Evolutionary conservation across 2,888 invertebrate species (phyloP), one percentile per base, ranked within the genome.

Genomic region (Hyposoter dolosus): DNA sequence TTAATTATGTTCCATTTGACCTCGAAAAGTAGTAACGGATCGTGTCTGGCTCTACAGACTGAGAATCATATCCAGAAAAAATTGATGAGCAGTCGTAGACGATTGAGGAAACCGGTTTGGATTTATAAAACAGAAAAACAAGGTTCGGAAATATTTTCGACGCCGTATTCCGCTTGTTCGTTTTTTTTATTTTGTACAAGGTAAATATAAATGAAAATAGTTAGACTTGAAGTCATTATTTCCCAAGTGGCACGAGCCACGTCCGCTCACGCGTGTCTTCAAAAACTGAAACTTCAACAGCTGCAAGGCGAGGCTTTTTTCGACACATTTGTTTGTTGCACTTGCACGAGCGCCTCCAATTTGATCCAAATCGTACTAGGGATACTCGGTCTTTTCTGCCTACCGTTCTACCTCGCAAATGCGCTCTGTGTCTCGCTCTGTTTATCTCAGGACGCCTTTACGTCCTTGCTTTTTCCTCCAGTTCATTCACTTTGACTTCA

Each of bases 391-490:
- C n/a, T 35, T 66, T 63, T 28, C 40, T 19, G 40, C 50, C 40
- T 50, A 65, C 12, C 56, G 60, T 80, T 80, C 43, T 80, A 50
- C 65, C 50, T 19, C 53, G 66, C 53, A 28, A 28, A 32, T 40
- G 56, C 66, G 77, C 56, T 68, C 32, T 82, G 28, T 85, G 85
- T 83, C 79, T 76, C 85, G 82, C 82, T 85, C 82, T 83, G 76
- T 83, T 83, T 85, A 56, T 47, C 82, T 53, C 82, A 75, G 35
- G 66, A 56, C 65, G 28, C 75, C 60, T 60, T 68, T 60, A 10
- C 32, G 77, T 78, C 77, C 80, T 81, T 81, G 80, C 80, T 81
- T 74, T 72, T 81, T 74, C 53, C 80, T 28, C 74, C 43, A 43
- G 74, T 75, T 82, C 75, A 65, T 69, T 84, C 45, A 53, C 76